phyloP scores from a whole-genome alignment of 2,797 vertebrate genomes.

The Phalloptychus januarius region DNA sequence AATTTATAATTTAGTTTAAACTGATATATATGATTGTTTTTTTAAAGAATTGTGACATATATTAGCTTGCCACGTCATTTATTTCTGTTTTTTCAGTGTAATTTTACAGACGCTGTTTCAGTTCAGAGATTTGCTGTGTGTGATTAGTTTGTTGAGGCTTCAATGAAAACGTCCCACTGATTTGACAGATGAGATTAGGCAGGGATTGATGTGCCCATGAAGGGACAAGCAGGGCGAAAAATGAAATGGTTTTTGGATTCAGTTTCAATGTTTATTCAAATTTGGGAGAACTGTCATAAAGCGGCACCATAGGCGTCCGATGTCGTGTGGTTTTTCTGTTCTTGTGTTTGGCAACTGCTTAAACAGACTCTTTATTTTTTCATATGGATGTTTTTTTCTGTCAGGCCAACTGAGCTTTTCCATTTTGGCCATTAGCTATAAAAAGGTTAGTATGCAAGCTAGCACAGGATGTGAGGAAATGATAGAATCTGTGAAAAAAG shows the following conservation, averaged over 20 bases:
- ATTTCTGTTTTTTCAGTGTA: neutral
- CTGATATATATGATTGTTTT: too few relatives aligned
- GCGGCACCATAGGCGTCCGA: slow-evolving; percentile 23
- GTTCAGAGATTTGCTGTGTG: neutral
- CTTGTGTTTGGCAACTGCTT: slow-evolving; percentile 33
- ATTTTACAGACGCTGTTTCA: neutral
- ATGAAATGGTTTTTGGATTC: neutral
- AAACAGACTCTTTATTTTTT: slow-evolving; percentile 17
- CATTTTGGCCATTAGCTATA: slow-evolving; percentile 8
- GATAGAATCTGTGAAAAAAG: slow-evolving; percentile 14
- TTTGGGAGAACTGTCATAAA: slow-evolving; percentile 26
- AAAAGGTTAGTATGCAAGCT: slow-evolving; percentile 28
- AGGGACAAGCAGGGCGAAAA: neutral
- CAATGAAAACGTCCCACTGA: neutral
- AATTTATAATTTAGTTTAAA: too few relatives aligned
- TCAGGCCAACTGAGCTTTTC: slow-evolving; percentile 10
- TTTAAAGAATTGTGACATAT: neutral
- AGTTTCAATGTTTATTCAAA: neutral
- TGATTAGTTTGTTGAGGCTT: neutral
- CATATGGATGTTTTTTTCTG: slow-evolving; percentile 15
- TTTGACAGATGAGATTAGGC: slow-evolving; percentile 1
- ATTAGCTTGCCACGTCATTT: neutral
- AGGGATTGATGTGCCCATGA: neutral
- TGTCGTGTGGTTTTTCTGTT: slow-evolving; percentile 14
- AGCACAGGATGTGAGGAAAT: slow-evolving; percentile 20